Base-by-base conservation (phyloP, 1,140 invertebrate genomes). In the Trissolcus basalis region DNA sequence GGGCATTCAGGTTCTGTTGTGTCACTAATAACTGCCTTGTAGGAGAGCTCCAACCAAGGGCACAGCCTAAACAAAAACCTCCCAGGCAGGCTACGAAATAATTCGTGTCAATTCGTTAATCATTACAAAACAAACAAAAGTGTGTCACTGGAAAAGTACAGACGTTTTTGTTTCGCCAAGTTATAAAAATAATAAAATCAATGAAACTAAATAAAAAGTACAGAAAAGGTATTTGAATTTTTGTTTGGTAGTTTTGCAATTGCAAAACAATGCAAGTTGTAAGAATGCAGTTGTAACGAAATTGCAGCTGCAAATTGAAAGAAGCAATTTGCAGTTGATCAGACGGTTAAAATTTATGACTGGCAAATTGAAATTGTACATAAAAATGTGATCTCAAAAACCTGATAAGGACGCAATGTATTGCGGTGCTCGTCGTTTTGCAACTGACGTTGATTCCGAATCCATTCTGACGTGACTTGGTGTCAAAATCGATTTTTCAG, bases 41-140 rank as follows among this genome's bases (percentile, higher is more conserved):
- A 9, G 89, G 87, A 1, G 89, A 87, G 54, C 88, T 86, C 84
- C 89, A 91, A 1, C 86, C 89, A 32, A 90, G 63, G 7, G 81
- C 79, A 48, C 77, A 84, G 50, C 85, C 86, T 12, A 86, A 39
- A 0, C 78, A 78, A 55, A 85, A 85, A 41, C 77, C 83, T 44
- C 80, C 78, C 65, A 81, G 56, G 54, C 78, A 72, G 0, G 80
- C 81, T 81, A 41, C 19, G 33, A 11, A 27, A 75, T 59, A 39
- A 39, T 11, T 39, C 9, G 9, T 11, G 9, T 39, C 36, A 39
- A 4, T n/a, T 11, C 9, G 9, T 9, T 39, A 4, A 2, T 11
- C 36, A n/a, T 11, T 39, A 39, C 2, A 39, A n/a, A 39, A 39
- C 9, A 39, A 39, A 39, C 36, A 39, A 39, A 9, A 3, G 9